These are phyloP conservation scores for Acanthis flammea DNA, from an alignment of 2,797 vertebrate species.

Conservation along the genomic window DNA sequence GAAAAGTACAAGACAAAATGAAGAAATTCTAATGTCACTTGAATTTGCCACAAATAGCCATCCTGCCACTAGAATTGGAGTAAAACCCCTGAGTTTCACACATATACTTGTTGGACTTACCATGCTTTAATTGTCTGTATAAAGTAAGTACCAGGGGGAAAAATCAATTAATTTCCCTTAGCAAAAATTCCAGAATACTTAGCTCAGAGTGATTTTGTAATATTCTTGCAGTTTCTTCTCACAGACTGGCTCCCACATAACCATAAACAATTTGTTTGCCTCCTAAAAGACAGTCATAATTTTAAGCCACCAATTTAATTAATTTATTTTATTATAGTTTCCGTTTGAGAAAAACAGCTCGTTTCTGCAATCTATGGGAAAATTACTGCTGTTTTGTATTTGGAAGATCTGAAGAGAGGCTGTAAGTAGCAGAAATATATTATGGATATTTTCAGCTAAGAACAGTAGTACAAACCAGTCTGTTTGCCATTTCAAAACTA, in stretches of 20 bases:
- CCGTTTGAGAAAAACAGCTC: constrained; percentile 8
- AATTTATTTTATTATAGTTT: neutral
- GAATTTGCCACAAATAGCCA: neutral
- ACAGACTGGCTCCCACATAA: neutral
- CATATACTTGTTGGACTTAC: neutral
- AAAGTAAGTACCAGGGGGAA: neutral
- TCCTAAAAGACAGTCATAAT: neutral
- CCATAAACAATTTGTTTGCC: neutral
- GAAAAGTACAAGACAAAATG: neutral
- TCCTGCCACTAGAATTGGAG: neutral
- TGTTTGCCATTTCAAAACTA: neutral
- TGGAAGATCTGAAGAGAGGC: neutral
- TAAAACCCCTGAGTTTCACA: neutral
- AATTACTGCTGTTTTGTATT: neutral
- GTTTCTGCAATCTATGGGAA: neutral
- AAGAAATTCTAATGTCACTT: neutral
- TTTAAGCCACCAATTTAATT: neutral
- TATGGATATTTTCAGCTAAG: neutral
- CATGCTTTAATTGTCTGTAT: neutral
- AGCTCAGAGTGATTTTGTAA: neutral
- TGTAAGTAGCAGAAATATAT: neutral
- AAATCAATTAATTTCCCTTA: neutral
- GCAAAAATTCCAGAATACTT: neutral
- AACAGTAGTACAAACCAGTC: neutral
- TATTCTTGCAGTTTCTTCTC: neutral